These are phyloP conservation scores for Sternotherus odoratus DNA, from an alignment of 2,797 vertebrate genomes.

Conservation along the genomic window DNA sequence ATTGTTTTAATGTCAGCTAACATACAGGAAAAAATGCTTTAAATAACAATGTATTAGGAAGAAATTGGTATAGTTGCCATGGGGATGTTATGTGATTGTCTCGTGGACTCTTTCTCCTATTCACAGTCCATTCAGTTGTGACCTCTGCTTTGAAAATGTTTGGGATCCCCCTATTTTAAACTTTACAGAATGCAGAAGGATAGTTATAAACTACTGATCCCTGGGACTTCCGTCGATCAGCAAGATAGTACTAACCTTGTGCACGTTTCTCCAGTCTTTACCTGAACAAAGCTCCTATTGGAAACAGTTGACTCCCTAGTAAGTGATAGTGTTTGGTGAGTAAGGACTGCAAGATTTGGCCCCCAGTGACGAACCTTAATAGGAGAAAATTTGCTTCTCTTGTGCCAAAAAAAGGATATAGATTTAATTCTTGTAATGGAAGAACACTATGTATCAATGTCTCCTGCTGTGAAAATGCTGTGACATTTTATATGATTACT, in stretches of 20 bases:
- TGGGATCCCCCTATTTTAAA: background rate
- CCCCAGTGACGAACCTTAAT: fast-evolving
- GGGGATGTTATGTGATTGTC: fast-evolving
- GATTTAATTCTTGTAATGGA: background rate
- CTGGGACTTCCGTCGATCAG: background rate
- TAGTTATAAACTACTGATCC: background rate
- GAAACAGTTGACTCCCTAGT: background rate
- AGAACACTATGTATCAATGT: fast-evolving
- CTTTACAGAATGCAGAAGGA: fast-evolving
- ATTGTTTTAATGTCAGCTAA: background rate
- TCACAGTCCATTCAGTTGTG: background rate
- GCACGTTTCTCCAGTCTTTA: background rate
- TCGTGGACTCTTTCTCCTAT: fast-evolving
- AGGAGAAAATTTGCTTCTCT: background rate
- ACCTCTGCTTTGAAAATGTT: fast-evolving
- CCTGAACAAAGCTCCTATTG: background rate
- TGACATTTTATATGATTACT: background rate
- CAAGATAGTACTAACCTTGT: background rate
- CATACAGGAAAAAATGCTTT: fast-evolving
- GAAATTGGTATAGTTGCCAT: fast-evolving
- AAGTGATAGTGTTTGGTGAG: background rate
- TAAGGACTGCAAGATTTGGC: background rate
- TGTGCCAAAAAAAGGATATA: background rate
- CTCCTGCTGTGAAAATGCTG: background rate
- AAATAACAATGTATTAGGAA: too few species aligned